Percentiles rank a stretch among this genome's conserved stretches.
Evolutionary conservation across 2,888 invertebrate genomes (phyloP).

Genomic region (Drosophila imparisetae): DNA sequence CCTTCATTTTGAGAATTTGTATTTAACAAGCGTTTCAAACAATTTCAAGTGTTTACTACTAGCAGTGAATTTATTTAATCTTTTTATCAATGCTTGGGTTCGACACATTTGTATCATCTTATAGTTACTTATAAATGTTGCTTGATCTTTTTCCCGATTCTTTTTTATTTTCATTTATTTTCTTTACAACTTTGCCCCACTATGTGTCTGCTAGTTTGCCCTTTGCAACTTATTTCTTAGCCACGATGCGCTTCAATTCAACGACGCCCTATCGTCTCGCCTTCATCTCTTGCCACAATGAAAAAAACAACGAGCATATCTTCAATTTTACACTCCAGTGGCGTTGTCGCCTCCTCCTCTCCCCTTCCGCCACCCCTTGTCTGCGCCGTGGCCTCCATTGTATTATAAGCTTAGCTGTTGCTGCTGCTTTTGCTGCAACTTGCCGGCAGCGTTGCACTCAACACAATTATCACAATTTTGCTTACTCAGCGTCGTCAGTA

Average conservation of each 20-base stretch:
- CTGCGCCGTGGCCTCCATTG: conserved; percentile 22
- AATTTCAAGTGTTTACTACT: neutral
- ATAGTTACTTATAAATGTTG: neutral
- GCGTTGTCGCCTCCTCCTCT: conserved; percentile 20
- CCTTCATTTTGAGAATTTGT: neutral
- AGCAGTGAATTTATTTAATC: neutral
- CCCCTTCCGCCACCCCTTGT: neutral
- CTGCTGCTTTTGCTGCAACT: conserved; percentile 22
- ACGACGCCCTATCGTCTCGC: conserved; percentile 36
- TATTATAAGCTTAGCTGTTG: conserved; percentile 38
- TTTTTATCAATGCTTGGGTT: neutral
- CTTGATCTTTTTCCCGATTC: neutral
- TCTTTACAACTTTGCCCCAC: conserved; percentile 35
- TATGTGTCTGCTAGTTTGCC: conserved; percentile 49
- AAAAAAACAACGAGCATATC: conserved; percentile 56
- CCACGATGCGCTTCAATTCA: conserved; percentile 71
- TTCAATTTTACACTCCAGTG: conserved; percentile 66
- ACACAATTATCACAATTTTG: conserved; percentile 80
- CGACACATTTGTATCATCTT: neutral
- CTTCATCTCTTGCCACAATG: conserved; percentile 11
- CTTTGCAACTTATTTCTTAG: conserved; percentile 63
- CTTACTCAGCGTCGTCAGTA: conserved; percentile 76
- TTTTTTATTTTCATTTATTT: neutral
- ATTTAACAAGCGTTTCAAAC: neutral
- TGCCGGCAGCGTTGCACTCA: conserved; percentile 58